These are phyloP conservation scores for Drosophila sulfurigaster DNA, from an alignment of 1,140 invertebrate genomes.

Conservation along the genomic window DNA sequence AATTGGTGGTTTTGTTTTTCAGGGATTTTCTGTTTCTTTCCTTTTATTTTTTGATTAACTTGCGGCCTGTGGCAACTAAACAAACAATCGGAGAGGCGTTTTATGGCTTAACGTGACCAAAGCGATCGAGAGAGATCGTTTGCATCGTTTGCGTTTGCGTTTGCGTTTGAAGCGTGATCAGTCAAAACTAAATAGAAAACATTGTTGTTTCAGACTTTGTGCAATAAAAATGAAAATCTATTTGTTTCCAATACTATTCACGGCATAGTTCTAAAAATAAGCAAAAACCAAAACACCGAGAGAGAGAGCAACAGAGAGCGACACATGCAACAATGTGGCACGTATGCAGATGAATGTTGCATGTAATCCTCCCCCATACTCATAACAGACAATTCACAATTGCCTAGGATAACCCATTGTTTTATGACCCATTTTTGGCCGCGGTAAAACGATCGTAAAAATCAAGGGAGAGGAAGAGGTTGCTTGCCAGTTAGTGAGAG, in stretches of 20 bases:
- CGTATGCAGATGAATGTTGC: conserved; percentile 5
- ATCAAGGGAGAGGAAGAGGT: conserved; percentile 40
- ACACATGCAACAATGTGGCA: conserved; percentile 35
- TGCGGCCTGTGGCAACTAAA: conserved; percentile 61
- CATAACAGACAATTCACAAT: conserved; percentile 9
- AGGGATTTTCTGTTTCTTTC: neutral
- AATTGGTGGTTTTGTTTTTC: conserved; percentile 22
- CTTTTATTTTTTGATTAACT: conserved; percentile 53
- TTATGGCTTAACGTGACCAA: conserved; percentile 69
- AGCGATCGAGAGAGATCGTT: neutral
- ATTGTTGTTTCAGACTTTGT: conserved; percentile 67
- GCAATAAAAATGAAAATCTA: conserved; percentile 72
- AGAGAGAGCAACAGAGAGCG: conserved; percentile 28
- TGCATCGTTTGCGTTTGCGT: neutral
- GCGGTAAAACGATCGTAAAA: conserved; percentile 81
- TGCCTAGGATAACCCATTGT: conserved; percentile 78
- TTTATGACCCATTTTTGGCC: conserved; percentile 77
- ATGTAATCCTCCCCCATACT: conserved; percentile 7
- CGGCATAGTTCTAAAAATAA: conserved; percentile 80
- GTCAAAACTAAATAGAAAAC: conserved; percentile 72
- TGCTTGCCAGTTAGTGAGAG: conserved; percentile 45
- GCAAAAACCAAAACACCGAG: conserved; percentile 50
- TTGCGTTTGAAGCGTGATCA: conserved; percentile 39
- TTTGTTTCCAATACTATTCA: conserved; percentile 83
- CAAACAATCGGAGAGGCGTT: conserved; percentile 66